Evolutionary conservation across 2,113 vertebrate genomes (phyloP).

Genomic region (Martes martes): DNA sequence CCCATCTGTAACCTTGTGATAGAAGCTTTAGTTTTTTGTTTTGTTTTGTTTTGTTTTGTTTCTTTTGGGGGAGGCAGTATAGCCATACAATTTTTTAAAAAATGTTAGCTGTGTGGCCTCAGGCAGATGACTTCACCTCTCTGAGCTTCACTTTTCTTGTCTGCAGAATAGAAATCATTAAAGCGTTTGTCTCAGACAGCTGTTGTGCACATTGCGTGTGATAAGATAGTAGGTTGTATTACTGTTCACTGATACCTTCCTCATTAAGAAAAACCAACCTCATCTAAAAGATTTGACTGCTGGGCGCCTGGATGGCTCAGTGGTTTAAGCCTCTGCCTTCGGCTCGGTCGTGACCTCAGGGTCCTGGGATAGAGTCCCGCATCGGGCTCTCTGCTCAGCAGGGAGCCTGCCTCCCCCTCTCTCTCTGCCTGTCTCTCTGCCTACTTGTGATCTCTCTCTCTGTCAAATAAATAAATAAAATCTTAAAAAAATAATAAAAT

Average conservation of each 20-base stretch:
- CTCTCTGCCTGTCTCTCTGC: too few species aligned
- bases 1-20: neutral
- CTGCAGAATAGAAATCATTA: neutral
- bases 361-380: too few species aligned
- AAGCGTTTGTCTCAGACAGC: neutral
- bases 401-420: too few species aligned
- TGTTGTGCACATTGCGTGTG: neutral
- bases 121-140: neutral
- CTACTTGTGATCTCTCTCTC: too few species aligned
- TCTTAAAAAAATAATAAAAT: too few species aligned
- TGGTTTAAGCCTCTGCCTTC: too few species aligned
- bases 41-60: neutral
- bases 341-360: too few species aligned
- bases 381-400: too few species aligned
- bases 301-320: neutral
- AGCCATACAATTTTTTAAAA: neutral
- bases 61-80: neutral
- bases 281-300: neutral
- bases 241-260: neutral
- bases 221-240: neutral
- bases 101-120: neutral
- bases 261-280: neutral
- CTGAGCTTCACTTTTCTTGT: neutral
- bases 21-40: neutral
- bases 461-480: too few species aligned